Evolutionary conservation across 2,113 vertebrate genomes (phyloP).

Genomic region (Bothrops jararaca): DNA sequence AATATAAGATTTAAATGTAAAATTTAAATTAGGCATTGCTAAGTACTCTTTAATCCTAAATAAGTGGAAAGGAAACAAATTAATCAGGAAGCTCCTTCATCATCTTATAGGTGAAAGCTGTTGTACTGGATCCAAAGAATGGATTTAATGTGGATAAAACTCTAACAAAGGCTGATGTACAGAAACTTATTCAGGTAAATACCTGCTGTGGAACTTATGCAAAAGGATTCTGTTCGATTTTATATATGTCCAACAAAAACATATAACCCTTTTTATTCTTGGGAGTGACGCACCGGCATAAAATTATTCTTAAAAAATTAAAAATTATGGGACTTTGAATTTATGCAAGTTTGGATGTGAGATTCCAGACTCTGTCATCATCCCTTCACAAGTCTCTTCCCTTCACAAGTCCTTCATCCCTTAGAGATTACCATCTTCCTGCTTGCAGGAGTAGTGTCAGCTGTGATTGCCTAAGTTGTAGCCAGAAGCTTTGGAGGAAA

Average conservation of each 20-base stretch:
- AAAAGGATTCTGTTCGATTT: not conserved
- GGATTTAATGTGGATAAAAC: slow-evolving; percentile 75
- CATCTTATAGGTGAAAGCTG: slow-evolving; percentile 82
- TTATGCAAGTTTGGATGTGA: not conserved
- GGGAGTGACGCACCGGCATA: not conserved
- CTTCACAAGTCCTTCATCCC: not conserved
- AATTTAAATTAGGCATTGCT: not conserved
- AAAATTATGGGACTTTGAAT: not conserved
- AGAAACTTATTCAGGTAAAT: slow-evolving; percentile 83
- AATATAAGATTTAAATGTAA: not conserved
- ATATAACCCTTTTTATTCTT: not conserved
- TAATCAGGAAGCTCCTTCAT: slow-evolving; percentile 22
- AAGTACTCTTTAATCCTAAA: not conserved
- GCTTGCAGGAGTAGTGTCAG: not conserved
- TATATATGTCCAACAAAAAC: not conserved
- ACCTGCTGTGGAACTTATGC: not conserved
- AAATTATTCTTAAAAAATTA: not conserved
- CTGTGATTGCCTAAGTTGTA: not conserved
- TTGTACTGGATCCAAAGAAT: slow-evolving; percentile 83
- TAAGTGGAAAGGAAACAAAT: slow-evolving; percentile 14
- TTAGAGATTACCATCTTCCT: not conserved
- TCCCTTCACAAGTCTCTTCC: not conserved
- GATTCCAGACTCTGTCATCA: not conserved
- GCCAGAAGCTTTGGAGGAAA: not conserved
- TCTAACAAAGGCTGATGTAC: slow-evolving; percentile 76